Percentiles rank a stretch among this genome's conserved stretches.
phyloP scores from a whole-genome alignment of 2,797 vertebrate species.

The Lerista edwardsae region DNA sequence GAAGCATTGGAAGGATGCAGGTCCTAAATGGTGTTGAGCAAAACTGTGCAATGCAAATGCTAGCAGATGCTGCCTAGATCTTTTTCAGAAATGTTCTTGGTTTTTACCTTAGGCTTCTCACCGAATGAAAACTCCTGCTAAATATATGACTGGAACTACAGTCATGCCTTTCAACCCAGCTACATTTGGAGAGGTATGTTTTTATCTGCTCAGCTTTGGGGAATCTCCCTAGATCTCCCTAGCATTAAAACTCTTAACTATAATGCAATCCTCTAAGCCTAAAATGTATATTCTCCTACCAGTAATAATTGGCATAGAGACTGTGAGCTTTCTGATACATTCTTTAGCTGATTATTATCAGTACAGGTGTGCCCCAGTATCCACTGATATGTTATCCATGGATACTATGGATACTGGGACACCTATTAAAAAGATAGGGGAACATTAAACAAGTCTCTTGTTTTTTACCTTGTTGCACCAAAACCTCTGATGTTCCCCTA shows the following conservation, averaged over 20 bases:
- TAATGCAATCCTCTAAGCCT: background rate
- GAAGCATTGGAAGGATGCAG: background rate
- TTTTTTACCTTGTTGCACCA: too few species aligned
- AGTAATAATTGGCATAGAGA: background rate
- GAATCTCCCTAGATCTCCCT: background rate
- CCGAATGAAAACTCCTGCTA: conserved; percentile 94
- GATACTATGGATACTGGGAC: too few species aligned
- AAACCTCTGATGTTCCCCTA: too few species aligned
- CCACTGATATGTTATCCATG: too few species aligned
- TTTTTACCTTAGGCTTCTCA: conserved; percentile 85
- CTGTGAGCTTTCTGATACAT: background rate
- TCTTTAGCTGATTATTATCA: background rate
- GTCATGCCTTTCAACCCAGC: conserved; percentile 95
- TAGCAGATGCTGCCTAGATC: background rate
- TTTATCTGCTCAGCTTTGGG: background rate
- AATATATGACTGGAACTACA: conserved; percentile 90
- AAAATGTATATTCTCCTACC: background rate
- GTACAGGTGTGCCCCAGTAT: too few species aligned
- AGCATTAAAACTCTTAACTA: background rate
- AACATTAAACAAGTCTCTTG: too few species aligned
- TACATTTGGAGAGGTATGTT: conserved; percentile 92
- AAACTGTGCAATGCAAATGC: conserved; percentile 3
- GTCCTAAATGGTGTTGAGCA: conserved; percentile 22
- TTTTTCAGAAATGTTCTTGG: conserved; percentile 34
- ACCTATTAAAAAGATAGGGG: too few species aligned